Conservation (phyloP, 2,113 vertebrate genomes). For the Amphiprion ocellaris region DNA sequence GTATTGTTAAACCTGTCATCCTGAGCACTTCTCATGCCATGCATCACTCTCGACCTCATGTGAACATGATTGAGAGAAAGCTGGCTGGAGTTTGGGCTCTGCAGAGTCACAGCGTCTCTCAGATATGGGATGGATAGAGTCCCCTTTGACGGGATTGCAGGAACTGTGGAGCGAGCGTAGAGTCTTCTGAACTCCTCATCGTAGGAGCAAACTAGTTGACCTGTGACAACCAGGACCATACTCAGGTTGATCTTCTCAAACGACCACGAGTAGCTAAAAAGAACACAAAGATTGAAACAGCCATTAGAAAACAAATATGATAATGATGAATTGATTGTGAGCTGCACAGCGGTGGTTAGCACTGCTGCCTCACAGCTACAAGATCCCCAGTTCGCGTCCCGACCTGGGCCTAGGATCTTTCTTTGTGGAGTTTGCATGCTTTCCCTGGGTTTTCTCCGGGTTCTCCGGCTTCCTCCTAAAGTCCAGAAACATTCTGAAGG, state of each 20-base stretch:
- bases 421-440: no score
- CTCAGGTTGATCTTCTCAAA: slow-evolving; percentile 95
- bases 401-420: no score
- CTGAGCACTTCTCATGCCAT: slow-evolving; percentile 53
- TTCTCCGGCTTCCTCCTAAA: no score
- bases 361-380: no score
- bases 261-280: slow-evolving; percentile 92
- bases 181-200: slow-evolving; percentile 94
- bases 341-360: no score
- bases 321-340: rapidly evolving
- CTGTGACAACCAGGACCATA: slow-evolving; percentile 93
- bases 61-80: slow-evolving; percentile 84
- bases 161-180: slow-evolving; percentile 89
- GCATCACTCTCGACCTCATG: slow-evolving; percentile 80
- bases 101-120: slow-evolving; percentile 74
- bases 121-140: slow-evolving; percentile 40
- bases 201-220: slow-evolving; percentile 90
- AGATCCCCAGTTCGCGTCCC: no score
- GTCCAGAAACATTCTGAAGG: no score
- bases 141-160: slow-evolving; percentile 72
- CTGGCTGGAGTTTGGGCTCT: slow-evolving; percentile 87
- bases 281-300: neutral
- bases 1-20: slow-evolving; percentile 78
- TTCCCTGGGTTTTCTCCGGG: no score
- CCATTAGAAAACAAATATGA: neutral